A percentile compares a stretch with the other conserved stretches of the same genome.
Conservation (phyloP, 2,113 vertebrate genomes). For the Lepisosteus oculatus region DNA sequence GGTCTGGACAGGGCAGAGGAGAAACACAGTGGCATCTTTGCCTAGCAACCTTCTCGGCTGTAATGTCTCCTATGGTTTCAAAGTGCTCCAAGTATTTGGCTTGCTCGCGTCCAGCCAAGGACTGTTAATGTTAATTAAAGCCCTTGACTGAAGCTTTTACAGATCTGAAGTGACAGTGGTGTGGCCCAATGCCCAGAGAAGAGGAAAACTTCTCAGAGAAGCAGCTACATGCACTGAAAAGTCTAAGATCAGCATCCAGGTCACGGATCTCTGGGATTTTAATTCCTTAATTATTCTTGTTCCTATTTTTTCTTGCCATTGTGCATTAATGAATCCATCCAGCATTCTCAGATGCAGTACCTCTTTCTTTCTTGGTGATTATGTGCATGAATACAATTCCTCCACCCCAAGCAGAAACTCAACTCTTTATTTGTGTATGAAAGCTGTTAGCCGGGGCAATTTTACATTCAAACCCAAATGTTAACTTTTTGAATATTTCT, state of each 20-base stretch:
- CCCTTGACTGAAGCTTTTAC: slow-evolving; percentile 10
- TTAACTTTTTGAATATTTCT: too few species aligned
- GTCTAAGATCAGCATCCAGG: not conserved
- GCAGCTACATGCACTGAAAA: not conserved
- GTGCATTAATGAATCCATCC: too few species aligned
- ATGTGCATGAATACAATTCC: too few species aligned
- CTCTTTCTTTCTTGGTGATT: too few species aligned
- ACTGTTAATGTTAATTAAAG: not conserved
- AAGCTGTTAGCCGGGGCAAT: too few species aligned
- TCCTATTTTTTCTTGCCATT: too few species aligned
- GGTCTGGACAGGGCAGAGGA: not conserved
- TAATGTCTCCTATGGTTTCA: not conserved
- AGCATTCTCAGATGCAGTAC: too few species aligned
- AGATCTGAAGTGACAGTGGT: not conserved
- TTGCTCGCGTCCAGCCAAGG: not conserved
- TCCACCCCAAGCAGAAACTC: too few species aligned
- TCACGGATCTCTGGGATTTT: too few species aligned
- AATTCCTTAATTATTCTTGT: too few species aligned
- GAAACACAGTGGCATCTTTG: not conserved
- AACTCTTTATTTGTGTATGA: too few species aligned
- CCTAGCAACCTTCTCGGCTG: not conserved
- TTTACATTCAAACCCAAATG: too few species aligned
- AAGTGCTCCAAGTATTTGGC: slow-evolving; percentile 1
- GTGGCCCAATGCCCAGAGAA: not conserved
- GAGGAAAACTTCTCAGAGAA: not conserved